A percentile compares a stretch with the other conserved stretches of the same genome.
Conservation (phyloP, 2,113 vertebrate genomes). For the Alethe castanea region DNA sequence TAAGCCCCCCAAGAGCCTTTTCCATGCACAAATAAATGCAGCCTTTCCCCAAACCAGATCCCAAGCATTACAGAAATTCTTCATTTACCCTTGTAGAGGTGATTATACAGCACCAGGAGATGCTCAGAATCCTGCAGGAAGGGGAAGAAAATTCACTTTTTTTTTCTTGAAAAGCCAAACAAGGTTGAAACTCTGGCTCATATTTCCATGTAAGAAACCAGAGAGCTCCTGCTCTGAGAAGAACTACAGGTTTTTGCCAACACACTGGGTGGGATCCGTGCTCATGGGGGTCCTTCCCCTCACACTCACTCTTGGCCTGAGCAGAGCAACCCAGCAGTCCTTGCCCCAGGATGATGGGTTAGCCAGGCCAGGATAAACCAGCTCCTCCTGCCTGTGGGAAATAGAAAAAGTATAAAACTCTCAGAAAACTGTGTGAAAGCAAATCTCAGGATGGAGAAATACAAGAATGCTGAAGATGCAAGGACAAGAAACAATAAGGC, state of each 20-base stretch:
- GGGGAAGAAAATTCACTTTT: neutral
- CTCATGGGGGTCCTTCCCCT: too few species aligned
- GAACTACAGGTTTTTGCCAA: neutral
- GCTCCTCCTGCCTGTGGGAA: neutral
- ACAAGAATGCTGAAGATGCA: too few species aligned
- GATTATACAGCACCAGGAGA: neutral
- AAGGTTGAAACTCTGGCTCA: neutral
- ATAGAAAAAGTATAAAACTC: too few species aligned
- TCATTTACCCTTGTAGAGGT: neutral
- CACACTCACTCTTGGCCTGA: neutral
- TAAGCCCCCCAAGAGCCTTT: neutral
- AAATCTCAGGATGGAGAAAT: too few species aligned
- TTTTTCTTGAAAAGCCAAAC: neutral
- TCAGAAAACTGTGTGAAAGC: too few species aligned
- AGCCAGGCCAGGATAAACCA: neutral
- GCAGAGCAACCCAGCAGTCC: accelerated
- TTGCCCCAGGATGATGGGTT: neutral
- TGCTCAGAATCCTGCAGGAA: neutral
- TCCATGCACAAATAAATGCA: neutral
- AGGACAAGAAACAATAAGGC: too few species aligned
- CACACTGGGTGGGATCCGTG: accelerated
- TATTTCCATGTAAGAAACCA: neutral
- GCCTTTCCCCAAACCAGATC: neutral
- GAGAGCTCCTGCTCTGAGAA: neutral
- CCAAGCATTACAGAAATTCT: neutral